Evolutionary conservation across 2,797 vertebrate genomes (phyloP).

Genomic region (Sebastes variabilis): DNA sequence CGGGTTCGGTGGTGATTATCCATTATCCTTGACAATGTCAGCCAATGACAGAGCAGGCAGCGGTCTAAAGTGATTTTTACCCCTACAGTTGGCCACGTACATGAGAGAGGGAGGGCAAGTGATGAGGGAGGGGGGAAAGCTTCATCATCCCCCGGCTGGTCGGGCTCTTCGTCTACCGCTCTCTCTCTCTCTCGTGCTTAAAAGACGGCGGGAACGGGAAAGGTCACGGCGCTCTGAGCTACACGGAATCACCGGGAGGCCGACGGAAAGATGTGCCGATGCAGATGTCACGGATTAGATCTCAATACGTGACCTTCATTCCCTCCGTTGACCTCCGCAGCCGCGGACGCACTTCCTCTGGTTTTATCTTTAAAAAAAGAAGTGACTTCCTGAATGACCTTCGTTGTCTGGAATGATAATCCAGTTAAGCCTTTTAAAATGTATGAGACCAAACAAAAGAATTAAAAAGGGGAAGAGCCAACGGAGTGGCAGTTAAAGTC

Average conservation of each 20-base stretch:
- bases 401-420: conserved; percentile 80
- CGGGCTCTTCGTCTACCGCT: conserved; percentile 56
- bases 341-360: neutral
- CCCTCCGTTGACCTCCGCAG: neutral
- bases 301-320: conserved; percentile 63
- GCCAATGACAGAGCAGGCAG: conserved; percentile 84
- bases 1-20: conserved; percentile 83
- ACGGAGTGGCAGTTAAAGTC: conserved; percentile 85
- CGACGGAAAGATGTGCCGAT: conserved; percentile 43
- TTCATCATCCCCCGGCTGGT: conserved; percentile 69
- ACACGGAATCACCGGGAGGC: conserved; percentile 50
- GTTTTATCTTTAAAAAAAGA: conserved; percentile 52
- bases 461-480: conserved; percentile 75
- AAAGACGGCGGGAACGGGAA: conserved; percentile 68
- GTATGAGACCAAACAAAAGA: conserved; percentile 84
- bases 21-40: conserved; percentile 88
- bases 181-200: conserved; percentile 30
- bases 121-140: conserved; percentile 52
- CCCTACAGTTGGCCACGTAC: conserved; percentile 68
- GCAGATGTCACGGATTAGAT: conserved; percentile 73
- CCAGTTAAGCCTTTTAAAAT: conserved; percentile 84
- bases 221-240: conserved; percentile 68
- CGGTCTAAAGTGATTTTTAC: conserved; percentile 83
- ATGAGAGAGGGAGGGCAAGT: conserved; percentile 63
- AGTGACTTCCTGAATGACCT: conserved; percentile 75